These are phyloP conservation scores for Laspeyria flexula DNA, from an alignment of 2,888 invertebrate species.

Conservation along the genomic window DNA sequence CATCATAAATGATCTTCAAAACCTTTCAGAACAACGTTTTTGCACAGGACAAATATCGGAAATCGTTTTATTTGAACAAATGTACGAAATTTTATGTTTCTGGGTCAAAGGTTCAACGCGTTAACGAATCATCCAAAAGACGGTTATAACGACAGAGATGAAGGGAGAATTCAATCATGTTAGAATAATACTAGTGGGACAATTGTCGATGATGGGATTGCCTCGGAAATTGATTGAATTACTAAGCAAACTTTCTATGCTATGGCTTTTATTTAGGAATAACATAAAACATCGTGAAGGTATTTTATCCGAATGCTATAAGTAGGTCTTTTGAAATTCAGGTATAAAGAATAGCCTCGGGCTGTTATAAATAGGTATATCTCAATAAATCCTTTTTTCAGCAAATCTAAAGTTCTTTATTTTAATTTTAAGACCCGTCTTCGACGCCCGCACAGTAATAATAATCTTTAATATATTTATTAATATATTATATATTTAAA, in stretches of 20 bases:
- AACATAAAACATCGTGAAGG: not conserved
- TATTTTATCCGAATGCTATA: too few relatives aligned
- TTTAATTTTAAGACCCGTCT: too few relatives aligned
- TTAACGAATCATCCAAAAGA: slow-evolving; percentile 9
- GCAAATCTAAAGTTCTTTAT: too few relatives aligned
- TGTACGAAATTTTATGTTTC: slow-evolving; percentile 11
- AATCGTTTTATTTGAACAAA: slow-evolving; percentile 20
- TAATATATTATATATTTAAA: too few relatives aligned
- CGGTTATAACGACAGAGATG: slow-evolving; percentile 1
- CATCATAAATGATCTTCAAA: too few relatives aligned
- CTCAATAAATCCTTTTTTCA: too few relatives aligned
- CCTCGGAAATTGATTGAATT: slow-evolving; percentile 2
- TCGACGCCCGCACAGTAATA: too few relatives aligned
- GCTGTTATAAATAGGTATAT: too few relatives aligned
- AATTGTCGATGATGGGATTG: slow-evolving; percentile 8
- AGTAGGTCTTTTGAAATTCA: too few relatives aligned
- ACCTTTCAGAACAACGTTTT: too few relatives aligned
- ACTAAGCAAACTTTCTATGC: not conserved
- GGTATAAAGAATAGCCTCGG: too few relatives aligned
- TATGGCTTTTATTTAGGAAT: not conserved
- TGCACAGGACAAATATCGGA: slow-evolving; percentile 8
- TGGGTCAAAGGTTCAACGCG: slow-evolving; percentile 19
- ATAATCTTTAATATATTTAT: too few relatives aligned
- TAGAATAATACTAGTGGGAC: slow-evolving; percentile 15
- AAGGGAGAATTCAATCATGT: slow-evolving; percentile 15